Percentiles rank a stretch among this genome's conserved stretches.
Evolutionary conservation across 35 echinoderm and acorn worm species (phyloP).

Genomic region (Antedon bifida): DNA sequence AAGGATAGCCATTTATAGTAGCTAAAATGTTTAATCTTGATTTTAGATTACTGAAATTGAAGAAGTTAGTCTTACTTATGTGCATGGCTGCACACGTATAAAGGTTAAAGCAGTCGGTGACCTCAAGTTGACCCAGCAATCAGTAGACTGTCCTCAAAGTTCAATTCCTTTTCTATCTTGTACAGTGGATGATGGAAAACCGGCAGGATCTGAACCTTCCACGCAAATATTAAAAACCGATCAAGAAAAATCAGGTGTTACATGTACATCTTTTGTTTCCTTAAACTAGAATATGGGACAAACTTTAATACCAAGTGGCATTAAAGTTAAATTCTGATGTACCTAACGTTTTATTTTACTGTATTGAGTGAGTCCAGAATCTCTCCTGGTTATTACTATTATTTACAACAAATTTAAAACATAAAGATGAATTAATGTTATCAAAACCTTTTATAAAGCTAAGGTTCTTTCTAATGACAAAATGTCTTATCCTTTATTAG

Average conservation of each 20-base stretch:
- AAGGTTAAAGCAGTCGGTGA: conserved; percentile 84
- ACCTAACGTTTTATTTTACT: too few species aligned
- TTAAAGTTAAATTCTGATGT: too few species aligned
- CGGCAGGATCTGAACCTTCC: neutral
- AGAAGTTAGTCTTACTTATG: conserved; percentile 39
- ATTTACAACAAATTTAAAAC: too few species aligned
- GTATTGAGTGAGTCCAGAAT: too few species aligned
- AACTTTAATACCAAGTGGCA: too few species aligned
- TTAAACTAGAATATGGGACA: too few species aligned
- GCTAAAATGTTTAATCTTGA: too few species aligned
- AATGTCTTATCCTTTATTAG: neutral
- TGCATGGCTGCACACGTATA: conserved; percentile 40
- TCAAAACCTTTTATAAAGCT: too few species aligned
- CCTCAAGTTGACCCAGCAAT: neutral
- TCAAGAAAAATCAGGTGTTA: neutral
- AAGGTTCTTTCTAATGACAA: too few species aligned
- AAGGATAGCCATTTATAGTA: too few species aligned
- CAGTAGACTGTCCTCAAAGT: neutral
- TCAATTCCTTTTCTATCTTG: neutral
- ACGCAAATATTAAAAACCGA: neutral
- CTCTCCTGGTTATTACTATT: too few species aligned
- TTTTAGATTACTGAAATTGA: conserved; percentile 48
- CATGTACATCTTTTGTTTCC: neutral
- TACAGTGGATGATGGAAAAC: neutral
- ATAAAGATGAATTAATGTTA: too few species aligned